Conservation (phyloP, 2,797 vertebrate genomes). For the Rhadinocentrus ornatus region DNA sequence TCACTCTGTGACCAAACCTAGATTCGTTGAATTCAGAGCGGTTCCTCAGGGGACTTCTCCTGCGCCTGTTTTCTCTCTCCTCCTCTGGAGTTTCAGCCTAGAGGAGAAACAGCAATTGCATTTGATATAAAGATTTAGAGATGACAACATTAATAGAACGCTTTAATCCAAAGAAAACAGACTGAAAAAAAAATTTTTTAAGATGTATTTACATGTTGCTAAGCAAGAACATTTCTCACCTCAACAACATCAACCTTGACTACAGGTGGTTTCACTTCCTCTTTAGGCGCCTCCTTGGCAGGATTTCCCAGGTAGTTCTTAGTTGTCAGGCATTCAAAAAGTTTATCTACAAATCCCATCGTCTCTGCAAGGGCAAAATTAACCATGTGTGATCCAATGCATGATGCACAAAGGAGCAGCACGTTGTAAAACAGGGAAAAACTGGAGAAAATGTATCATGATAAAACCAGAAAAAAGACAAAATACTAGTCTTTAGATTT, state of each 20-base stretch:
- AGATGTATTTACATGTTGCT: background rate
- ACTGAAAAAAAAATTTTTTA: background rate
- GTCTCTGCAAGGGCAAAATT: conserved; percentile 86
- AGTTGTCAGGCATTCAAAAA: conserved; percentile 95
- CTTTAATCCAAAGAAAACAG: background rate
- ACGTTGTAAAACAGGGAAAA: background rate
- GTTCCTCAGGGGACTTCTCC: conserved; percentile 93
- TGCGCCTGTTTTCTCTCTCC: conserved; percentile 90
- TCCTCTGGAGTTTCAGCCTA: conserved; percentile 86
- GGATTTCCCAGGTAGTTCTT: conserved; percentile 91
- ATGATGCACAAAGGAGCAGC: background rate
- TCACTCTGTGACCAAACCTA: conserved; percentile 80
- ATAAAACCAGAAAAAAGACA: background rate
- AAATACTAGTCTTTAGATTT: background rate
- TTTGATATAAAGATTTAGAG: background rate
- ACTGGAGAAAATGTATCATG: background rate
- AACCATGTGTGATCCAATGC: background rate
- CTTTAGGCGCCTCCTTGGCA: conserved; percentile 88
- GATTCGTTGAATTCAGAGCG: conserved; percentile 91
- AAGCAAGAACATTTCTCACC: conserved; percentile 60
- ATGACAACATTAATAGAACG: background rate
- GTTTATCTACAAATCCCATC: conserved; percentile 96
- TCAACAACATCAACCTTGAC: conserved; percentile 89
- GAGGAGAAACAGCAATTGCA: background rate
- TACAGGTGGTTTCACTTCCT: conserved; percentile 84